Percentiles rank a stretch among this genome's conserved stretches.
Conservation (phyloP, 1,140 invertebrate genomes). For the Gryllus bimaculatus region DNA sequence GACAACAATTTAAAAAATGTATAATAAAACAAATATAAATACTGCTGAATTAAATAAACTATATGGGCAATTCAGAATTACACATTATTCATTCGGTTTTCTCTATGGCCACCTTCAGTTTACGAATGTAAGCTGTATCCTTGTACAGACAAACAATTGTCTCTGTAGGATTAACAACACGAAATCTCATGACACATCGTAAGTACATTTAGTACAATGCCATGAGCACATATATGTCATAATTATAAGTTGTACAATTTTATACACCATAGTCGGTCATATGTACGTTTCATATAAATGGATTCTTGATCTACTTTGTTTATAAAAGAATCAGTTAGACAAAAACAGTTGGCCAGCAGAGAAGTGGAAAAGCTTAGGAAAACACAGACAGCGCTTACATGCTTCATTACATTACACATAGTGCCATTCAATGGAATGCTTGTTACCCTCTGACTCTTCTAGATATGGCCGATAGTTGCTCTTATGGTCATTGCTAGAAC, state of each 20-base stretch:
- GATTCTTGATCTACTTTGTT: not conserved
- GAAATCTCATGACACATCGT: not conserved
- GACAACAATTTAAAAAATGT: not conserved
- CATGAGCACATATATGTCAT: not conserved
- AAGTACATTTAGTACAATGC: not conserved
- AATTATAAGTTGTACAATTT: not conserved
- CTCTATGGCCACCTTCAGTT: not conserved
- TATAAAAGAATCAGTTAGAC: not conserved
- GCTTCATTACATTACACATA: not conserved
- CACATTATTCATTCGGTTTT: not conserved
- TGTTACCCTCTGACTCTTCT: too few relatives aligned
- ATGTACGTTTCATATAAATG: not conserved
- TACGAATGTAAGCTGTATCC: not conserved
- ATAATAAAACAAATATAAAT: not conserved
- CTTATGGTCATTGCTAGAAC: not conserved
- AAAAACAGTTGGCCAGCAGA: not conserved
- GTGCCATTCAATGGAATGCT: not conserved
- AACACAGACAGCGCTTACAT: not conserved
- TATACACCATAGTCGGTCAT: not conserved
- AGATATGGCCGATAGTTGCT: too few relatives aligned
- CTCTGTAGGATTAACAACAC: not conserved
- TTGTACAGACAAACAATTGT: not conserved
- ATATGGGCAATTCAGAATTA: not conserved
- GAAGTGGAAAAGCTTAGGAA: constrained; percentile 1
- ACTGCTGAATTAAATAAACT: not conserved